Base-by-base conservation (phyloP, 1,140 invertebrate species). In the Eueides isabella region DNA sequence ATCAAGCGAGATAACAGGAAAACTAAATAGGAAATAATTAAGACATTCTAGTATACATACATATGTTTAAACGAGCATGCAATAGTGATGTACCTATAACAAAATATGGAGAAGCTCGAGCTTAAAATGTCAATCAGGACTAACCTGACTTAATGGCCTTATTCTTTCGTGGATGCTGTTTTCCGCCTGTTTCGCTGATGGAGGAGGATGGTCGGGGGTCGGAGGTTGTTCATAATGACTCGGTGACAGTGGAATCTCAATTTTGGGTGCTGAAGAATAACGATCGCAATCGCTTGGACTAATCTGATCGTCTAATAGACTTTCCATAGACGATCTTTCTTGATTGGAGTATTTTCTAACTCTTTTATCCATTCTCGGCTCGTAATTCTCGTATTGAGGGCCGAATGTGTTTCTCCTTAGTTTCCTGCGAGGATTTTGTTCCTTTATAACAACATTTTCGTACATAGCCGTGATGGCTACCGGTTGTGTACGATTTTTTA, bases 141-240 rank as follows among this genome's bases (percentile, higher is more conserved):
- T 94, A 86, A 98, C 97, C 96, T 98, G 97, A 93, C 97, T 97
- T 14, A 98, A 92, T 23, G 98, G 97, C 81, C 97, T 95, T 79
- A 99, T 98, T 87, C 97, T 95, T 84, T 98, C 96, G 84, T 98
- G 96, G 81, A 99, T 99, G 78, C 97, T 96, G 84, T 96, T 96
- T 90, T 98, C 97, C 0, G 98, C 98, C 80, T 98, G 97, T 78
- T 96, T 94, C 6, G 98, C 97, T n/a, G 97, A 97, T 0, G 98
- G 98, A 6, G 98, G 98, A 5, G 98, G 97, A 93, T 98, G 97
- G 84, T 99, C 98, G 0, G 98, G 98, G 4, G 98, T 99, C 0
- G 98, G 97, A 5, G 98, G 98, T 92, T 98, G 98, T 64, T 96
- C 95, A 83, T 98, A 98, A 84, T 98, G 97, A 5, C 97, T 97